Percentiles rank a stretch among this genome's conserved stretches.
These are phyloP conservation scores for Battus philenor DNA, from an alignment of 1,140 invertebrate species.

Conservation along the genomic window DNA sequence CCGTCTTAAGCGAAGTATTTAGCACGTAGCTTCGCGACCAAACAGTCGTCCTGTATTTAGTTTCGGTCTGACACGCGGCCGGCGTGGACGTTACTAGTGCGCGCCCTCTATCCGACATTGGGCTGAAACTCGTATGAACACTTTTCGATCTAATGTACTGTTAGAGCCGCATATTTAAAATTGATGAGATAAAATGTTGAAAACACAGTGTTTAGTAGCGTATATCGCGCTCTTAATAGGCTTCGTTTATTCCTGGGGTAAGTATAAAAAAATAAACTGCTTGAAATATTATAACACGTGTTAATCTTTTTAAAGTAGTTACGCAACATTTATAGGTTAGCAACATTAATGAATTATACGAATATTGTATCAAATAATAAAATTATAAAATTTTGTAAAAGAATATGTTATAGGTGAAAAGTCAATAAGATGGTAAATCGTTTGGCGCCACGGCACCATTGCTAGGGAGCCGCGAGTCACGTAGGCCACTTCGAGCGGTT, in stretches of 20 bases:
- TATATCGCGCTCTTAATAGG: constrained; percentile 35
- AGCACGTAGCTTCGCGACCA: constrained; percentile 36
- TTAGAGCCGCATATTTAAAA: constrained; percentile 37
- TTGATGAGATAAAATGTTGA: constrained; percentile 67
- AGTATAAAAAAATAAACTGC: constrained; percentile 65
- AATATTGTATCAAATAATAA: too few species aligned
- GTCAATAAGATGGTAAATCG: constrained; percentile 59
- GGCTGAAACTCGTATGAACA: constrained; percentile 54
- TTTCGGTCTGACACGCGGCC: constrained; percentile 54
- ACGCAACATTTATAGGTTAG: constrained; percentile 33
- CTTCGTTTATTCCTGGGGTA: constrained; percentile 56
- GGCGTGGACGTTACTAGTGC: constrained; percentile 39
- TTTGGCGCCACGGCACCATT: constrained; percentile 64
- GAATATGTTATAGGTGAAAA: constrained; percentile 20
- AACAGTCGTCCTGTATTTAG: constrained; percentile 42
- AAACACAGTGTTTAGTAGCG: constrained; percentile 46
- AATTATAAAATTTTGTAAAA: too few species aligned
- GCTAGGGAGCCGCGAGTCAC: constrained; percentile 59
- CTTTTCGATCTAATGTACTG: constrained; percentile 53
- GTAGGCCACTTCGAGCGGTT: constrained; percentile 61
- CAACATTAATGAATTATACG: constrained; percentile 14
- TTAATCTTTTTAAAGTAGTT: constrained; percentile 42
- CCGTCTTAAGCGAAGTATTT: constrained; percentile 52
- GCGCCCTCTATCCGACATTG: constrained; percentile 47
- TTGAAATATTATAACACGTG: constrained; percentile 53